Base-by-base conservation (phyloP, 2,888 invertebrate species). In the Prionchulus punctatus region DNA sequence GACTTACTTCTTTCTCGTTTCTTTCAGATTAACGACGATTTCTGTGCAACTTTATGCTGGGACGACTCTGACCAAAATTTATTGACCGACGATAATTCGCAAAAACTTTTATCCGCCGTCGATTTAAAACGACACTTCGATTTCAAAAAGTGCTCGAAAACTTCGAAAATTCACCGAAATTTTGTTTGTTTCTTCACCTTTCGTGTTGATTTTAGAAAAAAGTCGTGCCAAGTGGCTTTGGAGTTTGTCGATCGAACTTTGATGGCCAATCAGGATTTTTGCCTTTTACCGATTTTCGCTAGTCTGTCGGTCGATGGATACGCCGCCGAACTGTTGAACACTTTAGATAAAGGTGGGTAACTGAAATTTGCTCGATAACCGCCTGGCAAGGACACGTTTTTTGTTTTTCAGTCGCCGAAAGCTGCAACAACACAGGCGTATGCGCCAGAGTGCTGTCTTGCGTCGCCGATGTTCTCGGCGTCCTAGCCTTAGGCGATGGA, bases 391-490 rank as follows among this genome's bases (percentile, higher is more conserved):
- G 18, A 12, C 12, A 25, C 25, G 36, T 18, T 26, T 25, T 56
- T 43, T 1, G 15, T 2, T 45, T 43, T 57, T 12, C 51, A 57
- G 56, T 56, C 26, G 27, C 56, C 2, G 26, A 36, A 12, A 26
- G 26, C 15, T 43, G 43, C 7, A 25, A 26, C 3, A 42, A 42
- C 7, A 42, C 45, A 18, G n/a, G 15, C 18, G 26, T 51, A 7
- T 7, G 12, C 7, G 42, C 47, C 18, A n/a, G 49, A 15, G 30
- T 72, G 1, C 60, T 76, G 56, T 74, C 74, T 36, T 71, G 71
- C 61, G 71, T 73, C 28, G 75, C 75, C 28, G 75, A 76, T 61
- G 64, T 76, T 2, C 64, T 76, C 30, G 72, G 72, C 2, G 68
- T 67, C 51, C 71, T 74, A 71, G 73, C 75, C 1, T 70, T 67